Evolutionary conservation across 2,797 vertebrate species (phyloP).

Genomic region (Euphonia xanthogaster): DNA sequence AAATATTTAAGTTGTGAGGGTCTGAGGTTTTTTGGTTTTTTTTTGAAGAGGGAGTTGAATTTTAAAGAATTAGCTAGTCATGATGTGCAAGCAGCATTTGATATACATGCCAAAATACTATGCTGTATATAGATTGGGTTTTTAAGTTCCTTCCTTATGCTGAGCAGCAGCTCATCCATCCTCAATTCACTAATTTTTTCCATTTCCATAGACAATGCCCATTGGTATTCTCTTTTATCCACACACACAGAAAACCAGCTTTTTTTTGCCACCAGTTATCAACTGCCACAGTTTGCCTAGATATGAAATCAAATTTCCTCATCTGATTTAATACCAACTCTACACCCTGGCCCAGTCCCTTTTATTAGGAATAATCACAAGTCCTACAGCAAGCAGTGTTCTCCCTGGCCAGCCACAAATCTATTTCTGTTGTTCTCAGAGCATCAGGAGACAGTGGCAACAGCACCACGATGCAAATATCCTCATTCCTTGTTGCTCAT

Average conservation of each 20-base stretch:
- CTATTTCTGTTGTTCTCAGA: not conserved
- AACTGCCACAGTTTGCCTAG: not conserved
- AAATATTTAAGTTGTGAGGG: not conserved
- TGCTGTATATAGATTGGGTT: not conserved
- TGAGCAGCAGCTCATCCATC: not conserved
- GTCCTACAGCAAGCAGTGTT: not conserved
- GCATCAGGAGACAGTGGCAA: not conserved
- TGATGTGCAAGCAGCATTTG: not conserved
- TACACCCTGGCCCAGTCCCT: not conserved
- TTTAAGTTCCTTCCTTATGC: not conserved
- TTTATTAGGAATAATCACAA: not conserved
- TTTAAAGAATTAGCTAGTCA: not conserved
- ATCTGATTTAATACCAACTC: not conserved
- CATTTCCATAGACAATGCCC: not conserved
- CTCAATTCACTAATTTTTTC: not conserved
- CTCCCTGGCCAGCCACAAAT: not conserved
- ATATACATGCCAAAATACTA: not conserved
- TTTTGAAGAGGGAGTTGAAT: not conserved
- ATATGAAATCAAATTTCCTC: not conserved
- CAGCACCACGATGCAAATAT: not conserved
- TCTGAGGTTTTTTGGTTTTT: fast-evolving
- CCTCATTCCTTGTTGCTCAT: not conserved
- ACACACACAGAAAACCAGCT: not conserved
- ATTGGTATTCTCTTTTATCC: not conserved
- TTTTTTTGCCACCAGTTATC: not conserved